Conservation (phyloP, 2,888 invertebrate species). For the Lumbricus terrestris region DNA sequence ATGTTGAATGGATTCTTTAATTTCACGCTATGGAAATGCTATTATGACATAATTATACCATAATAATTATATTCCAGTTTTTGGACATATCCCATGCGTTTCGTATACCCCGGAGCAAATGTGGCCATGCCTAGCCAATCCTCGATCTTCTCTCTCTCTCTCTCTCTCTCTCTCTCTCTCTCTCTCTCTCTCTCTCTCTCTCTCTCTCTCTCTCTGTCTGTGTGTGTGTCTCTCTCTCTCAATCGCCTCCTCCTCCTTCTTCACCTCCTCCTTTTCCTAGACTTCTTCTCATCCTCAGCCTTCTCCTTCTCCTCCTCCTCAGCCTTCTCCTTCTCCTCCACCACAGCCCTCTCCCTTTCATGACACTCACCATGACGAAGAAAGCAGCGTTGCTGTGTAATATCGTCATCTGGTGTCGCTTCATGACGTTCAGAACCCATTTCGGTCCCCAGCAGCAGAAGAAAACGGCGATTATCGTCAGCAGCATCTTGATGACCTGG, state of each 20-base stretch:
- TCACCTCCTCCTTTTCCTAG: no score
- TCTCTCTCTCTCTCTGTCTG: no score
- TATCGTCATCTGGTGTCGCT: constrained; percentile 30
- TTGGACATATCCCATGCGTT: background rate
- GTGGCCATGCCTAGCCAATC: no score
- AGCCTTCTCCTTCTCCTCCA: background rate
- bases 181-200: no score
- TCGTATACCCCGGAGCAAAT: background rate
- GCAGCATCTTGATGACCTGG: constrained; percentile 64
- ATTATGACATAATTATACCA: no score
- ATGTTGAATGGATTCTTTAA: no score
- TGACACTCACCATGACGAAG: constrained; percentile 31
- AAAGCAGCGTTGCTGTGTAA: constrained; percentile 32
- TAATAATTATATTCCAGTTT: background rate
- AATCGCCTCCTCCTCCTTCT: no score
- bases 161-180: no score
- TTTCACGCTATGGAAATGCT: no score
- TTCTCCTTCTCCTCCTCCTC: no score
- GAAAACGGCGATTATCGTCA: constrained; percentile 62
- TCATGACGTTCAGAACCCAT: constrained; percentile 59
- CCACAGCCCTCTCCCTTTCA: background rate
- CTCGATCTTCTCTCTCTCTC: background rate
- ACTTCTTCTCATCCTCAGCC: no score
- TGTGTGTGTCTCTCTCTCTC: no score
- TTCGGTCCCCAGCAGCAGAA: constrained; percentile 63